Percentiles rank a stretch among this genome's conserved stretches.
Conservation (phyloP, 1,140 invertebrate species). For the Tetranychus cinnabarinus region DNA sequence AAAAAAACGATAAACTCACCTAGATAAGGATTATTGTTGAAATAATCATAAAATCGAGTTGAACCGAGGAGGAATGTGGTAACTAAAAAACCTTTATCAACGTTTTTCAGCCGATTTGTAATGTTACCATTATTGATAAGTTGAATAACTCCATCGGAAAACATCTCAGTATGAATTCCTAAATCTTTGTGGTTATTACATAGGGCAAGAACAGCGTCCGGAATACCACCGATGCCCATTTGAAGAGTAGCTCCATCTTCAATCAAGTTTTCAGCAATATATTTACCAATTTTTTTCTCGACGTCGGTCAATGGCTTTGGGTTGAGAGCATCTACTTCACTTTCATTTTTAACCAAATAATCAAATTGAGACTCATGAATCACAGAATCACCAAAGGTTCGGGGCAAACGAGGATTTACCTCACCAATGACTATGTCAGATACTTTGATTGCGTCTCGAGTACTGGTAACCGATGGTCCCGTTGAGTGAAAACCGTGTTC, state of each 20-base stretch:
- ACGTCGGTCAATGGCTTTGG: conserved; percentile 35
- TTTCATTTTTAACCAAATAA: conserved; percentile 47
- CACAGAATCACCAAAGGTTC: conserved; percentile 59
- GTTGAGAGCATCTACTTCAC: conserved; percentile 43
- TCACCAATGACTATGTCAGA: conserved; percentile 60
- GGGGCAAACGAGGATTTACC: conserved; percentile 64
- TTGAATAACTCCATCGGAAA: conserved; percentile 67
- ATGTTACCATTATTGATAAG: conserved; percentile 55
- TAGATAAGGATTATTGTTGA: conserved; percentile 60
- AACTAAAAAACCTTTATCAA: conserved; percentile 58
- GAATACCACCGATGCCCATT: conserved; percentile 53
- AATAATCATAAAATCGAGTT: conserved; percentile 61
- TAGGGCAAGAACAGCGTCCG: conserved; percentile 55
- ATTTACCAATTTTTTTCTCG: conserved; percentile 55
- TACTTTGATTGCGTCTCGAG: conserved; percentile 53
- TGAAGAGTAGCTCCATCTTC: conserved; percentile 76
- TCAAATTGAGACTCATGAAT: conserved; percentile 71
- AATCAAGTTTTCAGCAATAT: conserved; percentile 68
- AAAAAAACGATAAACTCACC: conserved; percentile 1
- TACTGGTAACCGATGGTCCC: conserved; percentile 62
- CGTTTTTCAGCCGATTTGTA: conserved; percentile 56
- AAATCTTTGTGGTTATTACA: conserved; percentile 65
- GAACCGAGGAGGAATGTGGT: conserved; percentile 69
- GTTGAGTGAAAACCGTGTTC: conserved; percentile 66
- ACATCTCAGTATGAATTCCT: conserved; percentile 84